Conservation (phyloP, 2,888 invertebrate species). For the Hetaerina titia region DNA sequence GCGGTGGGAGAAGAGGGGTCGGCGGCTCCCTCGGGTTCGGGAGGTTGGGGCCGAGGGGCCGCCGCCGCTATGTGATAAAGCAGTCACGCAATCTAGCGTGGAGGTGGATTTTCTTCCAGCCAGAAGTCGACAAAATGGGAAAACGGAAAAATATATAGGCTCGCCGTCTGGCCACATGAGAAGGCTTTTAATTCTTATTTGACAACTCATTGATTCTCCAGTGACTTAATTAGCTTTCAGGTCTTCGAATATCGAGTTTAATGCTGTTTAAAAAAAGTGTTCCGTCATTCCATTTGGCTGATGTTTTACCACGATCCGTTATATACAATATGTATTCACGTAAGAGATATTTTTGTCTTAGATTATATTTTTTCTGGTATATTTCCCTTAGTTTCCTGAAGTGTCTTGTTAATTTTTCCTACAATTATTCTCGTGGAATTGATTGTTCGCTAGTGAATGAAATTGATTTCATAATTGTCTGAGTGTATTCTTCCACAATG, state of each 20-base stretch:
- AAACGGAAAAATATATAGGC: constrained; percentile 52
- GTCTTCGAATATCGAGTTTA: background rate
- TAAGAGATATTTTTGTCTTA: background rate
- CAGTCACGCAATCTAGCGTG: constrained; percentile 63
- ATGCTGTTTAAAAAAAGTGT: background rate
- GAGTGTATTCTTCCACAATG: background rate
- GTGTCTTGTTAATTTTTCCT: background rate
- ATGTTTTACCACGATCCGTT: background rate
- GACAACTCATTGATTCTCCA: constrained; percentile 41
- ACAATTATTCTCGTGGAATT: background rate
- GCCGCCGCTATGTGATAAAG: constrained; percentile 45
- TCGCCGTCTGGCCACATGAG: background rate
- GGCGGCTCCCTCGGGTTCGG: background rate
- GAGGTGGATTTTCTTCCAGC: constrained; percentile 49
- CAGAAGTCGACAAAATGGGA: constrained; percentile 23
- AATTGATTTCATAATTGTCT: background rate
- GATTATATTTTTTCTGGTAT: background rate
- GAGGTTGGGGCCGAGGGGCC: background rate
- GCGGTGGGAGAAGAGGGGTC: background rate
- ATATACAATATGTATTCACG: background rate
- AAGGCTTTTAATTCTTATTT: constrained; percentile 33
- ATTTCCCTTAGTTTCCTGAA: background rate
- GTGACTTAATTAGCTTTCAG: constrained; percentile 29
- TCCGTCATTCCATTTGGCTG: background rate
- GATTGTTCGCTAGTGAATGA: background rate